Base-by-base conservation (phyloP, 2,113 vertebrate genomes). In the Plecturocebus donacophilus region DNA sequence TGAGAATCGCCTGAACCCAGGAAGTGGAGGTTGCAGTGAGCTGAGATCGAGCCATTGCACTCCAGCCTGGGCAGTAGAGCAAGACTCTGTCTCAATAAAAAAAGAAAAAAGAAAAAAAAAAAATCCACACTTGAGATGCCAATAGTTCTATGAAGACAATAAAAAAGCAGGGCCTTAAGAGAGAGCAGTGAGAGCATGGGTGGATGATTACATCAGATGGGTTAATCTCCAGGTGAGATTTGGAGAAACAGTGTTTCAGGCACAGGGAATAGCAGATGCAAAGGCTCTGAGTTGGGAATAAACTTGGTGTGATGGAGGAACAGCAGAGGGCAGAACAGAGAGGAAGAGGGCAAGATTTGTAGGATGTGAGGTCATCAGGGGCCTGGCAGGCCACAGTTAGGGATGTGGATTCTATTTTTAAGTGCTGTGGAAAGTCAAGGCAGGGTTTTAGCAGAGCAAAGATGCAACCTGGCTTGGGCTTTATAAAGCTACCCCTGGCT, bases 371-470 rank as follows among this genome's bases (percentile, higher is more conserved):
- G 45, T 94, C 91, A 86, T 38, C 56, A 27, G 35, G 49, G 82
- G 70, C 64, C 81, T 75, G 70, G 76, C 70, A 30, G 42, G n/a
- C 61, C 47, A 6, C 49, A 70, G 20, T 42, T 42, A 49, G 73
- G 76, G 14, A 25, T 35, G 87, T 42, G 68, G 49, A 82, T 95
- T 96, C 96, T 95, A 89, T 96, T 97, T 64, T 97, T 96, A 96
- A 81, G 96, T 80, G 58, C 84, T 76, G 14, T 96, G 76, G 76
- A 87, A 92, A 94, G 64, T 54, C 87, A 70, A 73, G 79, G 81
- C 94, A 92, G 40, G 61, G 20, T 94, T 93, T 95, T 68, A 87
- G 90, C 17, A 42, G 20, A 61, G 82, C 56, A 85, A 82, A 94
- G 93, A 73, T 38, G 47, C 71, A 92, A 58, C n/a, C 56, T 92